phyloP scores from a whole-genome alignment of 2,797 vertebrate genomes.

The Hipposideros larvatus region DNA sequence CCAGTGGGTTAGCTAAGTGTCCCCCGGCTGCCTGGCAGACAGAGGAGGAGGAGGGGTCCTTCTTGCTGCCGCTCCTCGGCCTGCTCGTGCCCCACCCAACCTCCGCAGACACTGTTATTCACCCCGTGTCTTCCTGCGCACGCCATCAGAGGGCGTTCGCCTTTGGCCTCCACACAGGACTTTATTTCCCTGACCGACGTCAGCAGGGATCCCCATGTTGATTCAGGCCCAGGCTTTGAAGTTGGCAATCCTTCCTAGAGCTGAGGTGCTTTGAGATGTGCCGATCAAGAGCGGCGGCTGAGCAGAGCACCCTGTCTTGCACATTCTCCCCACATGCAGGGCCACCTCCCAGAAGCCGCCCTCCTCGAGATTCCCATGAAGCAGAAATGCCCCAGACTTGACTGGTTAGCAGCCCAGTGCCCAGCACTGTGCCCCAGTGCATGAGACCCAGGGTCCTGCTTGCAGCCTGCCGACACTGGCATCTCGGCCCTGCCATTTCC shows the following conservation, averaged over 20 bases:
- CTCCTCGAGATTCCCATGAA: neutral
- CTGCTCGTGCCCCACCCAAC: no score
- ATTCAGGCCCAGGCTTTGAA: neutral
- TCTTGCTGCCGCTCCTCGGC: neutral
- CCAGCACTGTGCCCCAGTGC: neutral
- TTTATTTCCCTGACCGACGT: neutral
- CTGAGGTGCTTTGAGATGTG: neutral
- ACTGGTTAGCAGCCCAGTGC: neutral
- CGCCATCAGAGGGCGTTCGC: neutral
- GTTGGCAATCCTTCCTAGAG: neutral
- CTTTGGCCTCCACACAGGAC: neutral
- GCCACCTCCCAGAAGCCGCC: no score
- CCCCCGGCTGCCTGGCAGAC: neutral
- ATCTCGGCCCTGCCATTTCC: no score
- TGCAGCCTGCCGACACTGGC: no score
- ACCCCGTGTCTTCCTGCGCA: neutral
- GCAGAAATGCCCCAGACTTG: neutral
- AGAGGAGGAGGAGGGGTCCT: neutral
- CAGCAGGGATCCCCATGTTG: neutral
- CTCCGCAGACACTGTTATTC: neutral
- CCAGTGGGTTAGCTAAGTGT: no score
- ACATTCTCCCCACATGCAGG: neutral
- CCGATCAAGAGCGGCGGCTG: neutral
- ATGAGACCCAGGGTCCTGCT: no score
- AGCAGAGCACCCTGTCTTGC: neutral